Conservation (phyloP, 2,113 vertebrate genomes). For the Pelusios castaneus region DNA sequence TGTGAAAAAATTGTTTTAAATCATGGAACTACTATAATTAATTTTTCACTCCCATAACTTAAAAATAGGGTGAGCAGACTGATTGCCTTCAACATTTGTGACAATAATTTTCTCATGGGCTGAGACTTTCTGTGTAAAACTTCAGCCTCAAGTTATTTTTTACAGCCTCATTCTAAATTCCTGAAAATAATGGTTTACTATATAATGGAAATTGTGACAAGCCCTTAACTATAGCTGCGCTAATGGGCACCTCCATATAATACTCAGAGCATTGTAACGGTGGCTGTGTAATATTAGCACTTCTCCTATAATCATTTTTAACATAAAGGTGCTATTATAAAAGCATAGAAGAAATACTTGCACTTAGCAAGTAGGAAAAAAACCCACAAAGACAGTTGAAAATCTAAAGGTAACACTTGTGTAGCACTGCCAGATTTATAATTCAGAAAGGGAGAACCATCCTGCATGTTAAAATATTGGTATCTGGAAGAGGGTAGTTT, state of each 20-base stretch:
- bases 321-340: not conserved
- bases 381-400: not conserved
- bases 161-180: constrained; percentile 41
- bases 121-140: constrained; percentile 41
- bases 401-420: not conserved
- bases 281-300: not conserved
- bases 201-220: constrained; percentile 41
- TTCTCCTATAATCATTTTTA: not conserved
- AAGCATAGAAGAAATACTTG: not conserved
- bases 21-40: constrained; percentile 10
- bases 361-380: constrained; percentile 17
- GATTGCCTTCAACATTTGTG: constrained; percentile 39
- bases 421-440: not conserved
- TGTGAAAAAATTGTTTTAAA: constrained; percentile 35
- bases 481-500: not conserved
- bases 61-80: constrained; percentile 44
- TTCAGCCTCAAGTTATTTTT: constrained; percentile 53
- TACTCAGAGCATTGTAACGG: not conserved
- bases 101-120: constrained; percentile 58
- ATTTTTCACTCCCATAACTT: constrained; percentile 34
- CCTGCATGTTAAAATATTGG: not conserved
- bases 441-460: not conserved
- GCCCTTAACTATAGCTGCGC: constrained; percentile 13
- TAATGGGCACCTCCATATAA: not conserved
- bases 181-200: constrained; percentile 43